Percentiles rank a stretch among this genome's conserved stretches.
Evolutionary conservation across 2,888 invertebrate species (phyloP).

Genomic region (Schrankia costaestrigalis): DNA sequence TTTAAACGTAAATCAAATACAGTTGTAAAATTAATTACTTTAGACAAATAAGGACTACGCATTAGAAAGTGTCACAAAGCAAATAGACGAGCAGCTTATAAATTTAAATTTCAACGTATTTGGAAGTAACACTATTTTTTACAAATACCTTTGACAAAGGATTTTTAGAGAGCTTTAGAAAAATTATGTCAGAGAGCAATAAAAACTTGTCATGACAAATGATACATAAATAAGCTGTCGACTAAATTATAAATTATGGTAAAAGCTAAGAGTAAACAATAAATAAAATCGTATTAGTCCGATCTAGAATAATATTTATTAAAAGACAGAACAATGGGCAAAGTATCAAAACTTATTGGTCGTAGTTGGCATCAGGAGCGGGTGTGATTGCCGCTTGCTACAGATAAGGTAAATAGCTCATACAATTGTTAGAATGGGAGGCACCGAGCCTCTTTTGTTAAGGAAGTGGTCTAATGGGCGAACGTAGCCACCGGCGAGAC

Average conservation of each 20-base stretch:
- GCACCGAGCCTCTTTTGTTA: slow-evolving; percentile 73
- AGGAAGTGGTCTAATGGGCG: slow-evolving; percentile 74
- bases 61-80: no score
- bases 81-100: no score
- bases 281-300: slow-evolving; percentile 25
- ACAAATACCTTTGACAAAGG: no score
- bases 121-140: no score
- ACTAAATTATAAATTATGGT: slow-evolving; percentile 22
- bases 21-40: no score
- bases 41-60: no score
- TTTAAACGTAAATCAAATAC: no score
- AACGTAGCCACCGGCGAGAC: slow-evolving; percentile 66
- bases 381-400: slow-evolving; percentile 69
- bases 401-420: slow-evolving; percentile 81
- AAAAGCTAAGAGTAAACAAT: slow-evolving; percentile 23
- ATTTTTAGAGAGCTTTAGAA: slow-evolving; percentile 8
- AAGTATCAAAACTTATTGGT: slow-evolving; percentile 43
- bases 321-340: slow-evolving; percentile 31
- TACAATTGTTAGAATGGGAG: slow-evolving; percentile 77
- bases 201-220: slow-evolving; percentile 16
- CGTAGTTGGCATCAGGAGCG: slow-evolving; percentile 47
- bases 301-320: slow-evolving; percentile 20
- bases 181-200: slow-evolving; percentile 14
- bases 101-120: no score
- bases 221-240: slow-evolving; percentile 10